Percentiles rank a stretch among this genome's conserved stretches.
Evolutionary conservation across 2,888 invertebrate species (phyloP).

Genomic region (Seladonia tumulorum): DNA sequence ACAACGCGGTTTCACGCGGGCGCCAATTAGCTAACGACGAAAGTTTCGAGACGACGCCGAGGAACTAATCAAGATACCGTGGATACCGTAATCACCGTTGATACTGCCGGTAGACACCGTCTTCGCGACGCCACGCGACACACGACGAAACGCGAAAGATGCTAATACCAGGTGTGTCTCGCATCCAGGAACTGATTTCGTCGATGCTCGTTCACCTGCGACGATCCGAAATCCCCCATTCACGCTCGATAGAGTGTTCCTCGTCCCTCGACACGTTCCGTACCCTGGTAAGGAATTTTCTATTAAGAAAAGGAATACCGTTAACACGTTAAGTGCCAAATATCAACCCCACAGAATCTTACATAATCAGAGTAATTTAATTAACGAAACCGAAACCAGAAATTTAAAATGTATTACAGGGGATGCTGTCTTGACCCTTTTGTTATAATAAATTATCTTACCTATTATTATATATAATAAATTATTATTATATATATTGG

Average conservation of each 20-base stretch:
- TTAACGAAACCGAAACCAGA: too few species aligned
- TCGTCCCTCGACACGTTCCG: not conserved
- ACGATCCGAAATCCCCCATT: not conserved
- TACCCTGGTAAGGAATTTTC: not conserved
- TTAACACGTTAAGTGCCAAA: too few species aligned
- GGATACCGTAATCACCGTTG: conserved; percentile 77
- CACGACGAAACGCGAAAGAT: conserved; percentile 47
- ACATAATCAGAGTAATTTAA: too few species aligned
- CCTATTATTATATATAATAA: too few species aligned
- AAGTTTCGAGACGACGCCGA: conserved; percentile 77
- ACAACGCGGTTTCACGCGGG: conserved; percentile 74
- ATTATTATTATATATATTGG: too few species aligned
- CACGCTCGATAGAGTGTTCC: not conserved
- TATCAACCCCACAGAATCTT: too few species aligned
- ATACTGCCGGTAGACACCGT: conserved; percentile 65
- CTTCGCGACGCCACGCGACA: conserved; percentile 23
- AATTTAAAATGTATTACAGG: too few species aligned
- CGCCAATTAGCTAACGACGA: conserved; percentile 80
- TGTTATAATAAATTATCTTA: too few species aligned
- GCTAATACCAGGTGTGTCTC: conserved; percentile 6
- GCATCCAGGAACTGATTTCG: not conserved
- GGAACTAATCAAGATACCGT: conserved; percentile 77
- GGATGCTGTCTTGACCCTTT: too few species aligned
- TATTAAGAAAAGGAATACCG: too few species aligned
- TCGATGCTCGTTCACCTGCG: not conserved